Percentiles rank a stretch among this genome's conserved stretches.
These are phyloP conservation scores for Ligdia adustata DNA, from an alignment of 2,888 invertebrate species.

Conservation along the genomic window DNA sequence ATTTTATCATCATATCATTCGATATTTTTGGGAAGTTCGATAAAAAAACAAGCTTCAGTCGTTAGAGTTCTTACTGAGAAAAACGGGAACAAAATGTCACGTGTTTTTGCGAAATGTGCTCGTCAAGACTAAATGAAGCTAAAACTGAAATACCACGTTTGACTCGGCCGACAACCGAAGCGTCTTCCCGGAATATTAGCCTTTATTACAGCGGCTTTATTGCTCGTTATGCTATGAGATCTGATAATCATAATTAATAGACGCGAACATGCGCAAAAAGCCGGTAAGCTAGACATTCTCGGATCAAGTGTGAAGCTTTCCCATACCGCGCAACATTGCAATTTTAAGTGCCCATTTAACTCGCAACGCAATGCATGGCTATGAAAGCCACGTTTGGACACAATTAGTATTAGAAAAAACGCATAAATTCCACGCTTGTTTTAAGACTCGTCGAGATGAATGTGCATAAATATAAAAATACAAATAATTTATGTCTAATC, in stretches of 20 bases:
- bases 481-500: neutral
- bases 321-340: slow-evolving; percentile 21
- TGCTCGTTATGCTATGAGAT: slow-evolving; percentile 17
- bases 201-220: slow-evolving; percentile 23
- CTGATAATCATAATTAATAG: slow-evolving; percentile 17
- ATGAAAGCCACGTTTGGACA: slow-evolving; percentile 11
- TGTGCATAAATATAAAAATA: slow-evolving; percentile 3
- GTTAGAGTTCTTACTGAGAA: neutral
- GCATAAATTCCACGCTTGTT: slow-evolving; percentile 2
- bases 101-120: slow-evolving; percentile 39
- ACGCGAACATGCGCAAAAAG: slow-evolving; percentile 20
- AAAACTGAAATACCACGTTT: slow-evolving; percentile 39
- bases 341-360: slow-evolving; percentile 21
- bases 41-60: neutral
- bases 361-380: slow-evolving; percentile 7
- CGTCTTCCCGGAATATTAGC: slow-evolving; percentile 13
- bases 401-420: slow-evolving; percentile 10
- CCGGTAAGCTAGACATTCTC: slow-evolving; percentile 6
- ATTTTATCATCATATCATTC: too few relatives aligned
- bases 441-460: slow-evolving; percentile 2
- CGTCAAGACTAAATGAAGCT: slow-evolving; percentile 35
- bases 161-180: slow-evolving; percentile 2
- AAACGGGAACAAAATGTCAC: slow-evolving; percentile 28
- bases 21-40: too few relatives aligned
- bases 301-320: slow-evolving; percentile 28